Percentiles rank a stretch among this genome's conserved stretches.
Conservation (phyloP, 2,888 invertebrate species). For the Polydrusus pterygomalis region DNA sequence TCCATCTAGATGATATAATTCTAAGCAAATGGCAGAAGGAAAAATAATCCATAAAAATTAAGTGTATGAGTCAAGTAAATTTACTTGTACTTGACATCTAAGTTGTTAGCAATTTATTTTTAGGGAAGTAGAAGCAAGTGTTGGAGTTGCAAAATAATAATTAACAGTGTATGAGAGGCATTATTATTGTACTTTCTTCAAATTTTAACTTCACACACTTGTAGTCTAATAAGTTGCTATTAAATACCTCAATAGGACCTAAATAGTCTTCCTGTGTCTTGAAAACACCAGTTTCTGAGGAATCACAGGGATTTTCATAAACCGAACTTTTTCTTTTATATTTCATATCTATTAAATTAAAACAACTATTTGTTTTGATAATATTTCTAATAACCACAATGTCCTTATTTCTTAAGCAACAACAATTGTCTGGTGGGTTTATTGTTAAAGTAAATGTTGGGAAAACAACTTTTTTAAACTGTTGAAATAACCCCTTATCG, state of each 20-base stretch:
- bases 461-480: slow-evolving; percentile 11
- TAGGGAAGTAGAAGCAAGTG: not conserved
- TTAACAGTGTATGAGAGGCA: not conserved
- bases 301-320: not conserved
- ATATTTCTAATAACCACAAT: not conserved
- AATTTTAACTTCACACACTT: not conserved
- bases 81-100: no score
- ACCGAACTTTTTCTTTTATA: not conserved
- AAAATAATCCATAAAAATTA: no score
- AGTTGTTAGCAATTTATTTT: no score
- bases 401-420: slow-evolving; percentile 18
- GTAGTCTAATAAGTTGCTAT: not conserved
- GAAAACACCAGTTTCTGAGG: not conserved
- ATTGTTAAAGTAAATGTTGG: slow-evolving; percentile 6
- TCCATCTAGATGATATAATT: not conserved
- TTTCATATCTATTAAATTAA: not conserved
- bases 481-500: not conserved
- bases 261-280: not conserved
- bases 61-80: no score
- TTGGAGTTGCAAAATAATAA: not conserved
- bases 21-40: no score
- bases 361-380: not conserved
- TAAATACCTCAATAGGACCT: not conserved
- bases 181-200: not conserved
- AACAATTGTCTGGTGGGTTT: slow-evolving; percentile 4